phyloP scores from a whole-genome alignment of 1,140 invertebrate species.

The Pseudomyrmex cubaensis region DNA sequence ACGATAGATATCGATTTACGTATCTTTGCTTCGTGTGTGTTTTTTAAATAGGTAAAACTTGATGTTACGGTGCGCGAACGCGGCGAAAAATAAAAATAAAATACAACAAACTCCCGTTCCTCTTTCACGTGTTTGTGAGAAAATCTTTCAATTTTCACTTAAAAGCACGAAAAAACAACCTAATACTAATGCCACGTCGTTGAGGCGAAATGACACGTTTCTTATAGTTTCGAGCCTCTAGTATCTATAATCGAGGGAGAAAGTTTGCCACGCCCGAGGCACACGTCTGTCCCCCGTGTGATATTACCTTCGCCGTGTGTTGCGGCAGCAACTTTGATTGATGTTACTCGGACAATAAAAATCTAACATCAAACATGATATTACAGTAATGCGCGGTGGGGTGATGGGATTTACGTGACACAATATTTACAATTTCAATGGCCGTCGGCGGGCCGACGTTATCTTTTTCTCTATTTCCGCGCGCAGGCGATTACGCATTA shows the following conservation, averaged over 20 bases:
- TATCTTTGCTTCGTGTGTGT: neutral
- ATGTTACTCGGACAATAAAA: constrained; percentile 41
- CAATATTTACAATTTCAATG: constrained; percentile 41
- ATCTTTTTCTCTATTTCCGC: neutral
- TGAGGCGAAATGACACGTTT: constrained; percentile 29
- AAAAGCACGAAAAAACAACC: neutral
- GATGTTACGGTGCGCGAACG: neutral
- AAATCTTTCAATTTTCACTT: neutral
- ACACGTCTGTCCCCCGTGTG: neutral
- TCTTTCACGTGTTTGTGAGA: too few relatives aligned
- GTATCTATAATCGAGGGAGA: constrained; percentile 42
- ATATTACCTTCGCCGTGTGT: constrained; percentile 32
- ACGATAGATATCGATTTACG: constrained; percentile 24
- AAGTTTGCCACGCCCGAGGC: constrained; percentile 23
- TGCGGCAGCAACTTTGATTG: constrained; percentile 32
- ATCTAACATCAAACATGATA: constrained; percentile 27
- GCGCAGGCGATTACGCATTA: neutral
- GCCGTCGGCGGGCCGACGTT: neutral
- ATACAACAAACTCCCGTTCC: neutral
- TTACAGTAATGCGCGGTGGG: constrained; percentile 15
- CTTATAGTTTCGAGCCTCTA: constrained; percentile 3
- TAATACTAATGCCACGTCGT: neutral
- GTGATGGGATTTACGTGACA: constrained; percentile 1
- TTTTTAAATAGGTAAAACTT: neutral
- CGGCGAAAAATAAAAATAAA: neutral